Base-by-base conservation (phyloP, 1,140 invertebrate genomes). In the Limonius californicus region DNA sequence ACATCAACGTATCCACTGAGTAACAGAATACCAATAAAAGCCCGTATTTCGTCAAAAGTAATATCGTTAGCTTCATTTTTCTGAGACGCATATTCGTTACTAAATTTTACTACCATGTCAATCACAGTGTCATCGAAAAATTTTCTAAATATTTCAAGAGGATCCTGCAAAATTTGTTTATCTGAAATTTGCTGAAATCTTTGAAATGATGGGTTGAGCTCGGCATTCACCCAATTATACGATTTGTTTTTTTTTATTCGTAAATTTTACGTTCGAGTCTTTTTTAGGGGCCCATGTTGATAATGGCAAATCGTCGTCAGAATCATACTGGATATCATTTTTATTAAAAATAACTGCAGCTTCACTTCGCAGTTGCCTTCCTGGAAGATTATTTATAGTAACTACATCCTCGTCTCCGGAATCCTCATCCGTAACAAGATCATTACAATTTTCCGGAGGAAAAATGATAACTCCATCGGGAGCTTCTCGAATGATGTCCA, bases 1-100 rank as follows among this genome's bases (percentile, higher is more conserved):
- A 56, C 21, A 15, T 30, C 4, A 56, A 56, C 16, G 16, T 56
- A 56, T 30, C 21, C 54, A 32, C 54, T 56, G 9, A 56, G 15
- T 30, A 56, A n/a, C 18, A 30, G 16, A 30, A 56, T 15, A 4
- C 15, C 54, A 14, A 56, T 30, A 15, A 56, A 56, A 15, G 20
- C 27, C 11, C 4, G 11, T 32, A 32, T 11, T 32, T 32, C 27
- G 11, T 32, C 27, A 32, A 11, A 32, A 6, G 27, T 6, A 6
- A 32, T 32, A 11, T 32, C 11, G 27, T 32, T 32, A 6, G 27
- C 27, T 32, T 32, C n/a, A n/a, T n/a, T n/a, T n/a, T n/a, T n/a
- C n/a, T n/a, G n/a, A n/a, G n/a, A n/a, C n/a, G n/a, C n/a, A n/a
- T n/a, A n/a, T n/a, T n/a, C n/a, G n/a, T n/a, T n/a, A n/a, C n/a